Percentiles rank a stretch among this genome's conserved stretches.
These are phyloP conservation scores for Eueremaeus valkanovi DNA, from an alignment of 2,888 invertebrate genomes.

Conservation along the genomic window DNA sequence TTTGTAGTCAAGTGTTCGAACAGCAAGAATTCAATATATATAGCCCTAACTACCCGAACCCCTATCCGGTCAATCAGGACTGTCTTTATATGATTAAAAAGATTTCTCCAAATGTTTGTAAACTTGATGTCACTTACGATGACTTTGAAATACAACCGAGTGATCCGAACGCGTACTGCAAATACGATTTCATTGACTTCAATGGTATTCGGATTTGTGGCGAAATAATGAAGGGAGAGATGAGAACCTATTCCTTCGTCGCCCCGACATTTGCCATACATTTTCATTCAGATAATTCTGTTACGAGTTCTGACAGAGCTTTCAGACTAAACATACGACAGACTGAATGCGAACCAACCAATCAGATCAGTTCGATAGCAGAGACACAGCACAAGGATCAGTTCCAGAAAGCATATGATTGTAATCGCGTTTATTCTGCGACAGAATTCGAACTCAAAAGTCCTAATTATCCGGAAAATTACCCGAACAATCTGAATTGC, in stretches of 20 bases:
- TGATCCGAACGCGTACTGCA: constrained; percentile 44
- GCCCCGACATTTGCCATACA: constrained; percentile 41
- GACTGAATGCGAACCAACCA: constrained; percentile 42
- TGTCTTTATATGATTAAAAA: constrained; percentile 47
- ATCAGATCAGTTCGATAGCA: not conserved
- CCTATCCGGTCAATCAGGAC: constrained; percentile 45
- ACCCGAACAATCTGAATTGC: constrained; percentile 45
- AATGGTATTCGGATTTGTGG: constrained; percentile 45
- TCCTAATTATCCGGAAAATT: constrained; percentile 46
- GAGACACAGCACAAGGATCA: not conserved
- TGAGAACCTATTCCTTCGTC: constrained; percentile 37
- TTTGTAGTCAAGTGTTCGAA: constrained; percentile 45
- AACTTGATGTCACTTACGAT: constrained; percentile 48
- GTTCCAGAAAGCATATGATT: constrained; percentile 8
- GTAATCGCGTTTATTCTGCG: constrained; percentile 39
- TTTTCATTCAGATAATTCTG: constrained; percentile 42
- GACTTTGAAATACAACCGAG: constrained; percentile 47
- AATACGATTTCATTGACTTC: constrained; percentile 46
- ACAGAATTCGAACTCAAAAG: constrained; percentile 43
- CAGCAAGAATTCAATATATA: constrained; percentile 46
- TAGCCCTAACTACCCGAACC: constrained; percentile 47
- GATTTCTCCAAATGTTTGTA: constrained; percentile 45
- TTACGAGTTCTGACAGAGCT: constrained; percentile 42
- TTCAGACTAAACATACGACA: constrained; percentile 45
- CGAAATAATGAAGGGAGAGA: constrained; percentile 40